Base-by-base conservation (phyloP, 2,888 invertebrate species). In the Oeneis ivallda region DNA sequence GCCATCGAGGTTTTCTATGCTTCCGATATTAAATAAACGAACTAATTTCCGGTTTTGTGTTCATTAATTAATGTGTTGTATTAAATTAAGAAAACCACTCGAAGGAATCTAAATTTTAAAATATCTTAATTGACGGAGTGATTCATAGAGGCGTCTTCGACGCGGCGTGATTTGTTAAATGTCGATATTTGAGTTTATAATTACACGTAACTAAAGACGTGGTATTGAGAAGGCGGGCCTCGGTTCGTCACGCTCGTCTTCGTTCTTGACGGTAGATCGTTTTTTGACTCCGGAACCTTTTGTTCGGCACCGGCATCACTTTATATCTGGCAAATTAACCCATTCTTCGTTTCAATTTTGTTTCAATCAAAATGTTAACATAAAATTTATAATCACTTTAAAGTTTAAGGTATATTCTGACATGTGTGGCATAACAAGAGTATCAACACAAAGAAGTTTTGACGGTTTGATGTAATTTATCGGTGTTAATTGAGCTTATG, bases 181-280 rank as follows among this genome's bases (percentile, higher is more conserved):
- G 89, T 88, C 89, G 86, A 86, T 86, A 83, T 85, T 89, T 88
- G 85, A 89, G 85, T 86, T 89, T 89, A 89, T 90, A 91, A 90
- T 90, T 90, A 86, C 75, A 87, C 87, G 83, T 83, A 86, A 86
- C 87, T 85, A 89, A 89, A 89, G 82, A 81, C 78, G 76, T 81
- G 82, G 83, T 85, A 86, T 89, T 86, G 86, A 81, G 79, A 79
- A 80, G 87, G 84, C 85, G 87, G 84, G 80, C 61, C 83, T 79
- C 77, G 76, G 81, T 86, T 86, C 81, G 87, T 85, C 87, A 85
- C 83, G 85, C 84, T 72, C 77, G 76, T 85, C 80, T 80, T 77
- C 76, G 70, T 71, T 64, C 74, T 62, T 72, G 70, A 75, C 73
- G 74, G 57, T 34, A 45, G 34, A 70, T 57, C 53, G 58, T 62